Evolutionary conservation across 2,113 vertebrate species (phyloP), one percentile per base, ranked within the genome.

Genomic region (Machaerirhynchus nigripectus): DNA sequence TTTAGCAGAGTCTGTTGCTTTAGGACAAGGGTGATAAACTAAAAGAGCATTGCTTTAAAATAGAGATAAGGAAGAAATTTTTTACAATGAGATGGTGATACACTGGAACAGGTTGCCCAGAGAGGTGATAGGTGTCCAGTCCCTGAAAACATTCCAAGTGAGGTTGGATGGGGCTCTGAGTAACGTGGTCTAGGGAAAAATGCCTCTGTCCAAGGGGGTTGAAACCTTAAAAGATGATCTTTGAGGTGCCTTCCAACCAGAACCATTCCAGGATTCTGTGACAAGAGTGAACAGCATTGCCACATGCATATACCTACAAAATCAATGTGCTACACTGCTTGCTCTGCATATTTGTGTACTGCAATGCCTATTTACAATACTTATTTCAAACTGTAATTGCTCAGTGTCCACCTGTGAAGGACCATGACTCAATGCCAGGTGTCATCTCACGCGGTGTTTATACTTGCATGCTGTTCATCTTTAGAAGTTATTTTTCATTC

Each of bases 161-260:
- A 52, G 6, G 18, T 13, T 67, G 16, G 37, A 46, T 0, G 1
- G 24, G 19, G 6, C 7, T 30, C 59, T 86, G 37, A 67, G 18
- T 11, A 40, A 4, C 19, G 9, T 52, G 22, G 19, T 67, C 14
- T n/a, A 19, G 26, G 46, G 30, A 13, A 52, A 64, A 40, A 46
- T 6, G 11, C 10, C 8, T 15, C 9, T 21, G 2, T 11, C 31
- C 21, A 77, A 27, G 15, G 5, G 7, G 4, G 1, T 2, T 63
- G 13, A 16, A 44, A 33, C 10, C 35, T 16, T 60, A 27, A 37
- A 55, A 65, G 15, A 24, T 12, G 16, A 20, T 11, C 10, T 61
- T 53, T 61, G 20, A 71, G 11, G 9, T 17, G 22, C 4, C 14
- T 67, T 71, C 33, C 35, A 76, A 56, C 11, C 5, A 26, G 23